Base-by-base conservation (phyloP, 2,113 vertebrate genomes). In the Blennius ocellaris region DNA sequence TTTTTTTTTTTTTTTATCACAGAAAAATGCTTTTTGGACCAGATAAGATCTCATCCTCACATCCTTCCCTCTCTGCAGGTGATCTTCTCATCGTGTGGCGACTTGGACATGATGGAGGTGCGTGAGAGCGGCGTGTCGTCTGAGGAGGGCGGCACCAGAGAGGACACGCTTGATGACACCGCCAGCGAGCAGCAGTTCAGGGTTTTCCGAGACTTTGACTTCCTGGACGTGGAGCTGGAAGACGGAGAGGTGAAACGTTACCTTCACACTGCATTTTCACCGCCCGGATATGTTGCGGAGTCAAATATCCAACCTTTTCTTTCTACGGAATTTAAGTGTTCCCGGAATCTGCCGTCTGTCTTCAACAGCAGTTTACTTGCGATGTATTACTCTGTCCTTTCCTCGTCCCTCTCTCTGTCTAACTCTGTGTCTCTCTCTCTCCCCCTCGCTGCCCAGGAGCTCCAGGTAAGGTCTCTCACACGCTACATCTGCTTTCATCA, bases 201-300 rank as follows among this genome's bases (percentile, higher is more conserved):
- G 63, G 98, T 99, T 86, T 99, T 99, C 91, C 90, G 97, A 66
- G 98, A 99, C 91, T 99, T 99, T 61, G 98, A 99, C 87, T 99
- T 99, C 92, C 94, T 99, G 78, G 98, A 99, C 11, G 98, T 99
- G 84, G 98, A 99, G 82, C 94, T 99, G 84, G 98, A 99, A 87
- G 98, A 99, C 44, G 98, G 97, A 83, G 98, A 99, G 97, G 98
- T 98, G 93, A 86, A 84, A 69, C 8, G 70, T 14, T 41, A 7
- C 37, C 45, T 30, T 30, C 17, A 11, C 2, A 10, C 38, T 12
- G 16, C 50, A 5, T 43, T 38, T 38, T 43, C 16, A 48, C 5
- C n/a, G 5, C 43, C 7, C 6, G 6, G 4, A 21, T 57, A 44
- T 44, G 37, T 21, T 36, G 43, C 50, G 7, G 45, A 55, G 6